Conservation (phyloP, 1,140 invertebrate genomes). For the Campoletis sonorensis region DNA sequence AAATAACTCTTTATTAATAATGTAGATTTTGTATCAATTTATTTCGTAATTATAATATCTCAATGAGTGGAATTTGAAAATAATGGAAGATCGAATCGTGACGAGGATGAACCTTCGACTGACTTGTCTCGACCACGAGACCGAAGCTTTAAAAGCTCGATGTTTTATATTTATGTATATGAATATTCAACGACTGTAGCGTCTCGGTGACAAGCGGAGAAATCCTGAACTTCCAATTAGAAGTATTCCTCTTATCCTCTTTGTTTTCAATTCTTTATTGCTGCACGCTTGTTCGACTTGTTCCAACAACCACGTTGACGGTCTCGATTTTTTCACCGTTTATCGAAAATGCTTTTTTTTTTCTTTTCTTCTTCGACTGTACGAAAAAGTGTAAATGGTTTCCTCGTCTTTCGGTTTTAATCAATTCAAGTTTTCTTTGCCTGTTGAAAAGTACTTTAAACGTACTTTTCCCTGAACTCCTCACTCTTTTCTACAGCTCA, state of each 20-base stretch:
- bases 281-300: no score
- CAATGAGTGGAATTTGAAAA: background rate
- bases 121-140: background rate
- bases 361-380: no score
- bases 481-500: no score
- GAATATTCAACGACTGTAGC: background rate
- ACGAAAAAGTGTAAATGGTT: no score
- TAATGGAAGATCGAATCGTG: background rate
- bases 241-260: background rate
- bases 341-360: no score
- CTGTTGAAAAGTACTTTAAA: no score
- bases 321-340: no score
- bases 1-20: background rate
- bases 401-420: no score
- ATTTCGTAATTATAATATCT: background rate
- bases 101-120: conserved; percentile 14
- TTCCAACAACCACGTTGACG: background rate
- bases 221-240: background rate
- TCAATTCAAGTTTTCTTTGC: no score
- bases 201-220: background rate
- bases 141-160: conserved; percentile 23
- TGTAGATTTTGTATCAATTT: background rate
- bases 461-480: no score
- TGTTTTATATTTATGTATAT: background rate
- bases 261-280: background rate